Base-by-base conservation (phyloP, 1,140 invertebrate species). In the Trichonephila inaurata region DNA sequence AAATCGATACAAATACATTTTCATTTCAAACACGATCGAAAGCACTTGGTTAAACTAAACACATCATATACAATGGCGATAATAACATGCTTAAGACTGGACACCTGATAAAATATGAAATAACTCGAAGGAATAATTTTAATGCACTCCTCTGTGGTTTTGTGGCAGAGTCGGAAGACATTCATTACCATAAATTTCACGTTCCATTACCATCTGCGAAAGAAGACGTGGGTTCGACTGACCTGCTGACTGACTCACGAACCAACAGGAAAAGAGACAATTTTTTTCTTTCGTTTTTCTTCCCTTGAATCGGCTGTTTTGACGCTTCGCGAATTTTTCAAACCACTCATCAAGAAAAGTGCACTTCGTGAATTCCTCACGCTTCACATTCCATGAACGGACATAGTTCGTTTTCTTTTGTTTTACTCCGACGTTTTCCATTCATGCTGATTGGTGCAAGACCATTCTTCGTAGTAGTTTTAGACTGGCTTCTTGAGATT, bases 211-310 rank as follows among this genome's bases (percentile, higher is more conserved):
- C 61, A 64, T 64, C 60, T 33, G 14, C 28, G 72, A 77, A 72
- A 58, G 28, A 40, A 64, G 62, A 44, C 40, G 33, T 85, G 40
- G 86, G 86, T 44, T 58, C 86, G 86, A 88, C 86, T 88, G 86
- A 88, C 86, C 86, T 33, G 85, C 28, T 87, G 86, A 88, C 60
- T 88, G 86, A 88, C 86, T 88, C 86, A 88, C 85, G 24, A 28
- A n/a, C 8, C n/a, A 88, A 88, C 33, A 64, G 60, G 86, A 88
- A 88, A 88, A 12, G 24, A 40, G 33, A 40, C n/a, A 12, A 24
- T 33, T 24, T 21, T 64, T 88, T 58, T 82, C 18, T 83, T 83
- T 83, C 82, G n/a, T 60, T 51, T 28, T 58, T 44, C n/a, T 60
- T 51, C 19, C n/a, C 24, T 77, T 19, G 62, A 64, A 19, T 64